Conservation (phyloP, 35 echinoderm and acorn worm species). For the Acanthaster planci region DNA sequence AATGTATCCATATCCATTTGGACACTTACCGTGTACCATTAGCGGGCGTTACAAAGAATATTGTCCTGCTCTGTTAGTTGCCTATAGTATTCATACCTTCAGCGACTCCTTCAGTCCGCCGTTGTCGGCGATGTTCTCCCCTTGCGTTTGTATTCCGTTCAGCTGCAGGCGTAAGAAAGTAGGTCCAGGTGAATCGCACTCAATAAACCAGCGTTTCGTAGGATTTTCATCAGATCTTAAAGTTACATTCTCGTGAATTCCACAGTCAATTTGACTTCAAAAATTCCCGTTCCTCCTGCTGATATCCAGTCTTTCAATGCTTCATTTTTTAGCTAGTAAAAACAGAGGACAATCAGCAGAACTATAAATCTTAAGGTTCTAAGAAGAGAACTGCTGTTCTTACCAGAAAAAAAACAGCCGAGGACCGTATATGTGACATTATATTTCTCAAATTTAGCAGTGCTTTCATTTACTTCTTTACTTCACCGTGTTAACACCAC, state of each 20-base stretch:
- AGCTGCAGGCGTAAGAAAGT: constrained; percentile 43
- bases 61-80: neutral
- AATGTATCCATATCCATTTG: too few species aligned
- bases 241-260: neutral
- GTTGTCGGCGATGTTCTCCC: constrained; percentile 93
- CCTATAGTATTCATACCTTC: constrained; percentile 56
- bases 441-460: too few species aligned
- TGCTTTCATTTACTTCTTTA: too few species aligned
- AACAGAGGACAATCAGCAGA: too few species aligned
- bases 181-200: neutral
- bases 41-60: neutral
- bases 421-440: too few species aligned
- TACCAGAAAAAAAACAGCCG: too few species aligned
- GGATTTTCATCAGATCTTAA: neutral
- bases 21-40: neutral
- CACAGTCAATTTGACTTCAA: neutral
- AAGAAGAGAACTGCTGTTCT: too few species aligned
- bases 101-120: constrained; percentile 77
- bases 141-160: constrained; percentile 77
- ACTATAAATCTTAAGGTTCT: too few species aligned
- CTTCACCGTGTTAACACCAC: too few species aligned
- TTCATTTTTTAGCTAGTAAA: too few species aligned
- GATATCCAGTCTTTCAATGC: too few species aligned
- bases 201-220: neutral
- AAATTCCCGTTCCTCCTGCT: too few species aligned